Base-by-base conservation (phyloP, 2,113 vertebrate genomes). In the Seriola quinqueradiata region DNA sequence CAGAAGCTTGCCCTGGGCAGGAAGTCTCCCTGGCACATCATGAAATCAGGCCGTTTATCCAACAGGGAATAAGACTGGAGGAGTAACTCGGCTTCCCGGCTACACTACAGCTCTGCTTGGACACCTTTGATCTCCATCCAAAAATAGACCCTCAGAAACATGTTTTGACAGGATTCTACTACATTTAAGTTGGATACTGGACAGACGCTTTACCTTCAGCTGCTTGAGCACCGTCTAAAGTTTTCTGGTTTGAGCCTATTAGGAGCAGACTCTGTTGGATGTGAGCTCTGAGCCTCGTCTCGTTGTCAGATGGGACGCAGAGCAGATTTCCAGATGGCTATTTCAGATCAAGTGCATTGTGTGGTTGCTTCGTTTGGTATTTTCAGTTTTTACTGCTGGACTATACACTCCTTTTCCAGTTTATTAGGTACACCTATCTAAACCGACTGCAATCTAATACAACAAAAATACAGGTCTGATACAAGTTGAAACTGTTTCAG, bases 71-170 rank as follows among this genome's bases (percentile, higher is more conserved):
- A 78, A 74, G 54, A 81, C 38, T 67, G 83, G 68, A n/a, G 79
- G 75, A 88, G 68, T 65, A 89, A 78, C 66, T 58, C 70, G 44
- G 75, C 70, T 85, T 77, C 66, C 38, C 8, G 23, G 84, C 82
- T 86, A 32, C 75, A 86, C 44, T 81, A 77, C 80, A 55, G 11
- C 36, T 75, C 54, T 42, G 67, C 67, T 48, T 48, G 67, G 69
- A 82, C 79, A 87, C 75, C 73, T 90, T 83, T 87, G 75, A 91
- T 89, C 84, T 87, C 66, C 54, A 60, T 82, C 87, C 84, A 86
- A 72, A 90, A 83, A 90, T 85, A 92, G 61, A 72, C 66, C 66
- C 25, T 65, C 34, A 1, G 44, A 78, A 83, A 79, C 77, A 54
- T 57, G 69, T 84, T 84, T 88, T 60, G 81, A 82, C 67, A 83